These are phyloP conservation scores for Agonopterix heracliana DNA, from an alignment of 2,888 invertebrate species.

Conservation along the genomic window DNA sequence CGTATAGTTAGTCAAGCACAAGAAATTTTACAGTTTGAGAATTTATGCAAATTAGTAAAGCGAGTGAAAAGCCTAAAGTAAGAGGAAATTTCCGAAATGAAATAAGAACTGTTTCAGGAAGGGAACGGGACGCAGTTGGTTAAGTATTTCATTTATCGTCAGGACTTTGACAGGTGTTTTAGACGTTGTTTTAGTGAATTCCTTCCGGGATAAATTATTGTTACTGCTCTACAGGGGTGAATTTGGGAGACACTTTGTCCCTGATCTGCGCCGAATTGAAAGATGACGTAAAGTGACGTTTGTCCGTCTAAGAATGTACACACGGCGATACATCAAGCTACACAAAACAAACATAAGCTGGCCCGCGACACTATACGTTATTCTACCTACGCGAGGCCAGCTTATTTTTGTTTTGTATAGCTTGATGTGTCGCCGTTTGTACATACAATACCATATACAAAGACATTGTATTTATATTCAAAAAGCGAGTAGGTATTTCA, in stretches of 20 bases:
- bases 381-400: too few relatives aligned
- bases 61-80: conserved; percentile 1
- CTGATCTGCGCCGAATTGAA: too few relatives aligned
- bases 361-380: too few relatives aligned
- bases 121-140: neutral
- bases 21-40: conserved; percentile 2
- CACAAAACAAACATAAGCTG: too few relatives aligned
- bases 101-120: neutral
- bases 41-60: conserved; percentile 6
- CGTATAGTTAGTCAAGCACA: neutral
- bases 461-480: too few relatives aligned
- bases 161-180: conserved; percentile 8
- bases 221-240: conserved; percentile 2
- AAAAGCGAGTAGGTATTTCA: too few relatives aligned
- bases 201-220: conserved; percentile 7
- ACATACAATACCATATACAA: too few relatives aligned
- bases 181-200: conserved; percentile 5
- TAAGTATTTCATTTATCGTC: conserved; percentile 5
- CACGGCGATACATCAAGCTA: too few relatives aligned
- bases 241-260: neutral
- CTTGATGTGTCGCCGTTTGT: too few relatives aligned
- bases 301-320: too few relatives aligned
- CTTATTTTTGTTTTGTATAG: too few relatives aligned
- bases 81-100: neutral
- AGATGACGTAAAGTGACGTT: too few relatives aligned